Percentiles rank a stretch among this genome's conserved stretches.
These are phyloP conservation scores for Centropyge bicolor DNA, from an alignment of 2,797 vertebrate genomes.

Conservation along the genomic window DNA sequence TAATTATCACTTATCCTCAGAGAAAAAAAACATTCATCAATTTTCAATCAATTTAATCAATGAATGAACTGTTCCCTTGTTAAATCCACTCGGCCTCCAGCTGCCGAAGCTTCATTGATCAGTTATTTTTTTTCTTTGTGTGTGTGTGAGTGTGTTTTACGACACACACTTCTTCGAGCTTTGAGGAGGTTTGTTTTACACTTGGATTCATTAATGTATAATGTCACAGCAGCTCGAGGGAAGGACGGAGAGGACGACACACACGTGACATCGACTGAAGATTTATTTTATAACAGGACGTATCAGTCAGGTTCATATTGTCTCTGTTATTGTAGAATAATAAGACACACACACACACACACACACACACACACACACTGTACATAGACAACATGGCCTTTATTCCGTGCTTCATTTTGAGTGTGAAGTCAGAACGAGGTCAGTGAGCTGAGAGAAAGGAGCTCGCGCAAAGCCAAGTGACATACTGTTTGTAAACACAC, in stretches of 20 bases:
- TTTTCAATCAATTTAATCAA: too few species aligned
- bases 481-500: slow-evolving; percentile 16
- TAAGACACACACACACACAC: not conserved
- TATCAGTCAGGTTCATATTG: too few species aligned
- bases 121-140: too few species aligned
- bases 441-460: slow-evolving; percentile 31
- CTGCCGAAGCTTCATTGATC: too few species aligned
- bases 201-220: slow-evolving; percentile 16
- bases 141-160: not conserved
- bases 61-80: too few species aligned
- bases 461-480: slow-evolving; percentile 15
- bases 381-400: not conserved
- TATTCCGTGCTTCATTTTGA: slow-evolving; percentile 8
- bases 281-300: not conserved
- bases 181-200: not conserved
- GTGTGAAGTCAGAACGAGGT: slow-evolving; percentile 41
- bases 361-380: slow-evolving; percentile 26
- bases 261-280: not conserved
- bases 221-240: slow-evolving; percentile 38
- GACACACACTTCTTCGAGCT: not conserved
- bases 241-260: not conserved
- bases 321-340: not conserved
- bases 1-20: too few species aligned
- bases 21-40: too few species aligned
- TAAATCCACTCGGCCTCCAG: too few species aligned